Base-by-base conservation (phyloP, 2,797 vertebrate species). In the Sebastes glaucus region DNA sequence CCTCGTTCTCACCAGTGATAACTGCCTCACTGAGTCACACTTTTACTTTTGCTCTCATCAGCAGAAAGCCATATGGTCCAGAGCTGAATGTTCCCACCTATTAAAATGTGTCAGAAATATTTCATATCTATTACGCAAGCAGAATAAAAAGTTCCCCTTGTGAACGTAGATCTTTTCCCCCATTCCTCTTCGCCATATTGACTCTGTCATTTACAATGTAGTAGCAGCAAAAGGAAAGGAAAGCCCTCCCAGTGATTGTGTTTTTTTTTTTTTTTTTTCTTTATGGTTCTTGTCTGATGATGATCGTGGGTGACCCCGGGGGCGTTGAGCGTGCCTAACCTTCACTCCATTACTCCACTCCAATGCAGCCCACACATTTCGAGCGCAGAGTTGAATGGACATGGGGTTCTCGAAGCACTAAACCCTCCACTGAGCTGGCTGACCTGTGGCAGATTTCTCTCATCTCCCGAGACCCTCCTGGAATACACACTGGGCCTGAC, bases 401-500 rank as follows among this genome's bases (percentile, higher is more conserved):
- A 49, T 74, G 89, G 81, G 89, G 82, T 90, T 88, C 86, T 91
- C 87, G 18, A 56, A 79, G 90, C 84, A 63, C 87, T 86, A 81
- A 88, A 91, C 90, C 88, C 87, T 92, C 86, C 87, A 83, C 88
- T 80, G 87, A 92, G 92, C 92, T 4, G 80, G 80, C 89, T 93
- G 92, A 94, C 93, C 93, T 92, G 78, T 90, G 83, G 90, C 88
- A 72, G n/a, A 82, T 89, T 93, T 78, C 86, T 88, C 87, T 83
- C 87, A 83, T 89, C 91, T 88, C 88, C 85, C 64, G 56, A 84
- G 89, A 87, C 90, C 90, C 84, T 80, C 82, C 83, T 71, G 87
- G 87, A 91, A 90, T 85, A 57, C 85, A 84, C 81, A 81, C 80
- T 62, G 87, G 86, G 86, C 80, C 79, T 66, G 83, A 79, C 91